Percentiles rank a stretch among this genome's conserved stretches.
These are phyloP conservation scores for Apistogramma diplotaenia DNA, from an alignment of 2,113 vertebrate genomes.

Conservation along the genomic window DNA sequence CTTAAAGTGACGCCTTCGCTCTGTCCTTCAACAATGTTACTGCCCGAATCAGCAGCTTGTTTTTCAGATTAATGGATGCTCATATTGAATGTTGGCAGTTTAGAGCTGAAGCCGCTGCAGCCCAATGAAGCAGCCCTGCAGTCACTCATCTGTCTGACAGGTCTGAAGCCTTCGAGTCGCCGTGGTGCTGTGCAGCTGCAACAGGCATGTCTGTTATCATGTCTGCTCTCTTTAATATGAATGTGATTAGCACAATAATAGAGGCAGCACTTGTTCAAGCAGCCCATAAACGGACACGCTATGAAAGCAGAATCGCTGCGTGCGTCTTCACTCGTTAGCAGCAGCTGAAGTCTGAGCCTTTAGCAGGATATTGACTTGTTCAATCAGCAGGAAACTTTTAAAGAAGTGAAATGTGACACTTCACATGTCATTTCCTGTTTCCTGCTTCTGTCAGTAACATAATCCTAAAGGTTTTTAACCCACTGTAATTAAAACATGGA, in stretches of 20 bases:
- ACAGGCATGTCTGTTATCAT: background rate
- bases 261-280: background rate
- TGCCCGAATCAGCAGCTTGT: slow-evolving; percentile 16
- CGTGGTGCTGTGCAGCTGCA: background rate
- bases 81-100: background rate
- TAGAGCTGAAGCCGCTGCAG: background rate
- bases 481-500: background rate
- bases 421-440: no score
- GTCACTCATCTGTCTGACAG: background rate
- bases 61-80: background rate
- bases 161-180: background rate
- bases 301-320: no score
- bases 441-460: background rate
- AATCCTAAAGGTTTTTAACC: background rate
- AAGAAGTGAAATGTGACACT: accelerated
- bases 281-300: background rate
- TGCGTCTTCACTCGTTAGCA: background rate
- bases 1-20: slow-evolving; percentile 28
- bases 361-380: background rate
- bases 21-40: slow-evolving; percentile 10
- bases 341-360: background rate
- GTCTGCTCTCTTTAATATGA: background rate
- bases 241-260: background rate
- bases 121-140: background rate
- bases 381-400: background rate